These are phyloP conservation scores for Teleiodes luculella DNA, from an alignment of 2,888 invertebrate species.

Conservation along the genomic window DNA sequence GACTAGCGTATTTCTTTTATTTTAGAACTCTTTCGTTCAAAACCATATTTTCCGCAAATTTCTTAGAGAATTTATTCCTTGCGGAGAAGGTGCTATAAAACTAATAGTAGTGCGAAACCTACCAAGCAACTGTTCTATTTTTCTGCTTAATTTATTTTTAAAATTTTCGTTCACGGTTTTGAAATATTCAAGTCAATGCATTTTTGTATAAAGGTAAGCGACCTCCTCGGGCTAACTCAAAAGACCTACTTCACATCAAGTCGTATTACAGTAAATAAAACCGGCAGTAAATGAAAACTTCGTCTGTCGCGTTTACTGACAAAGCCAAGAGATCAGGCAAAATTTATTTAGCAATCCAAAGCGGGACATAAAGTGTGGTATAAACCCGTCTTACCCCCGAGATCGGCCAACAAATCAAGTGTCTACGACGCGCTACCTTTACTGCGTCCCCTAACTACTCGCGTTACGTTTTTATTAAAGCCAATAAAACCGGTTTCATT, in stretches of 20 bases:
- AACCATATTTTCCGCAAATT: too few species aligned
- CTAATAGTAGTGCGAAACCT: too few species aligned
- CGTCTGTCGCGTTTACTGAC: neutral
- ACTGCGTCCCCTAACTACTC: slow-evolving; percentile 24
- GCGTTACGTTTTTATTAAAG: slow-evolving; percentile 54
- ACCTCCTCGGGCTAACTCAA: too few species aligned
- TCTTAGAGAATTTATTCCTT: too few species aligned
- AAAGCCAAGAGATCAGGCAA: slow-evolving; percentile 1
- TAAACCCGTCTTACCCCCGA: slow-evolving; percentile 3
- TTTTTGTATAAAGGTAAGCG: too few species aligned
- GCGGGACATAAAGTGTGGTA: neutral
- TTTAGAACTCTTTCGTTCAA: too few species aligned
- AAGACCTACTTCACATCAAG: neutral
- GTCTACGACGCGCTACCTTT: slow-evolving; percentile 26
- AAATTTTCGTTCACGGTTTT: too few species aligned
- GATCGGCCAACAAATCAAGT: slow-evolving; percentile 32
- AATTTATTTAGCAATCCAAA: slow-evolving; percentile 8
- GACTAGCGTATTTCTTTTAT: too few species aligned
- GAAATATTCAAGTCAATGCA: too few species aligned
- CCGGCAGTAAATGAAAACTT: neutral
- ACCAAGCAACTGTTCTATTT: too few species aligned
- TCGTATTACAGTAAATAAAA: neutral
- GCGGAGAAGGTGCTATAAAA: too few species aligned
- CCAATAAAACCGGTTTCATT: slow-evolving; percentile 57
- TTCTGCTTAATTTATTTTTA: too few species aligned